Conservation (phyloP, 2,113 vertebrate genomes). For the Passerina amoena region DNA sequence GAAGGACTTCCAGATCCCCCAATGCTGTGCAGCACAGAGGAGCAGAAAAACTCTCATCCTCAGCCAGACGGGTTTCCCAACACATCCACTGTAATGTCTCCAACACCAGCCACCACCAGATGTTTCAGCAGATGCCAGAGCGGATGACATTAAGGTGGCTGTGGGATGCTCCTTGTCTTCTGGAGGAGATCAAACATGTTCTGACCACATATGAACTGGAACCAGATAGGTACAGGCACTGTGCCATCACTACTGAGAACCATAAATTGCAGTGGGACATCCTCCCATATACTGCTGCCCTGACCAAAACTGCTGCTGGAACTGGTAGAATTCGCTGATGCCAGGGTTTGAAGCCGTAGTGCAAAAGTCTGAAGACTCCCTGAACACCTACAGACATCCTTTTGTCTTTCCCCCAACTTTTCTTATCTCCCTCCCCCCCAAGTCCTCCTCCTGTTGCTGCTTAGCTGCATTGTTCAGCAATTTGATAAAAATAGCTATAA, state of each 20-base stretch:
- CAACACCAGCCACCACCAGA: not conserved
- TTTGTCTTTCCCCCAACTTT: not conserved
- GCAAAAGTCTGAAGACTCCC: not conserved
- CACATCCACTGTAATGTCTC: not conserved
- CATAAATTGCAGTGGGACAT: not conserved
- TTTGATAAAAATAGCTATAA: not conserved
- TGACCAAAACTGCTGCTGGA: not conserved
- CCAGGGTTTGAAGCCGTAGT: rapidly evolving
- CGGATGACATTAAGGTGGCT: not conserved
- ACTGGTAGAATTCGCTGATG: not conserved
- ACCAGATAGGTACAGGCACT: not conserved
- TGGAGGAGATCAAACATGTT: not conserved
- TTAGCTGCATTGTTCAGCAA: not conserved
- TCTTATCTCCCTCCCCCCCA: not conserved
- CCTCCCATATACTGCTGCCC: rapidly evolving
- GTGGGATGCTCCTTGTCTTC: not conserved
- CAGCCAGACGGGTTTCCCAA: not conserved
- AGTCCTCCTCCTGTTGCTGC: not conserved
- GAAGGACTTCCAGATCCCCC: constrained; percentile 42
- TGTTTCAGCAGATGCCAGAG: constrained; percentile 12
- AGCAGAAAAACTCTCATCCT: constrained; percentile 16
- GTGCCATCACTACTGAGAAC: not conserved
- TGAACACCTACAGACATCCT: not conserved
- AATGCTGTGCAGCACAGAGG: not conserved
- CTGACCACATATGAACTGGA: not conserved